Base-by-base conservation (phyloP, 2,113 vertebrate genomes). In the Machaerirhynchus nigripectus region DNA sequence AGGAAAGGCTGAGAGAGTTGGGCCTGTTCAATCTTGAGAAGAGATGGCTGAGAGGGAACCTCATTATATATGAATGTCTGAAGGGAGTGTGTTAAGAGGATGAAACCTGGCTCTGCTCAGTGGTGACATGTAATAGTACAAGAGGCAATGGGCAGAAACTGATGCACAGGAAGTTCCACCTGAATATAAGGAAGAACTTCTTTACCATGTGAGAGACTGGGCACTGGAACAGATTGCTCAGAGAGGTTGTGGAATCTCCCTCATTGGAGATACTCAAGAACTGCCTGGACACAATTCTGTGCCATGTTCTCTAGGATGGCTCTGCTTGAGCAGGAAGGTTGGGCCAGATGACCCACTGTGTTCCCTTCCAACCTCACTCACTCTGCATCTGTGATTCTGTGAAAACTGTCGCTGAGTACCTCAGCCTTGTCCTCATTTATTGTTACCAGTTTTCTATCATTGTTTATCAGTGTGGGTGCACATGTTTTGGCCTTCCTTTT, bases 201-300 rank as follows among this genome's bases (percentile, higher is more conserved):
- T 60, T 27, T 44, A 31, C 10, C 1, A 0, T 42, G 33, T 5
- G 1, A 16, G 18, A 33, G 50, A 28, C 27, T 13, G 4, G 13
- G 7, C 10, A 11, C 16, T 52, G 52, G 27, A 59, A n/a, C 4
- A 52, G 37, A 57, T 52, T 67, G 19, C 15, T 10, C 15, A n/a
- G 33, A 52, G 19, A 20, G 6, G 1, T 6, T 59, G 13, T 39
- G 28, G 33, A 24, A 4, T 21, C 13, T 39, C 11, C 11, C 19
- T 60, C 53, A 60, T 13, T 30, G 24, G 33, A 39, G 33, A 18
- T 46, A 46, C 8, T 67, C 10, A 40, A 30, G 39, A 60, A 9
- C 21, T 9, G 3, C 20, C 24, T n/a, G 53, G 46, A 60, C 11
- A 44, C 46, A 82, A 10, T 46, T 9, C 18, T 75, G n/a, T 68